Evolutionary conservation across 92 coral and sea anemone species (phyloP), one percentile per base, ranked within the genome.

Genomic region (Bergia sp.): DNA sequence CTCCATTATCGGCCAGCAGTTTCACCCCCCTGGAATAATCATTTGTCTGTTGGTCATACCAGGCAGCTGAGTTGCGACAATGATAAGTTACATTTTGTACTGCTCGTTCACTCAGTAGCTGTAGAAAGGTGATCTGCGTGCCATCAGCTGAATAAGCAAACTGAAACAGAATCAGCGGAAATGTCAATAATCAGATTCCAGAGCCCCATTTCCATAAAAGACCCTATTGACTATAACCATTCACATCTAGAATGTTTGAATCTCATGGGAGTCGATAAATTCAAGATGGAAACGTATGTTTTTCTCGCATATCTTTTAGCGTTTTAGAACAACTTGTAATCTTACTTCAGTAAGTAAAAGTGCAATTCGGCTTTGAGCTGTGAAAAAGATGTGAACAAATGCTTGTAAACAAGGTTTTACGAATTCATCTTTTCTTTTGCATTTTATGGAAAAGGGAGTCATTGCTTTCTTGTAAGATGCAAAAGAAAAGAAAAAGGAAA

Each of bases 21-120:
- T 95, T 95, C 53, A 97, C 91, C 37, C 98, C 93, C 67, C 92
- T 90, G 16, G 89, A 72, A 64, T 91, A 91, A 80, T 88, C 90
- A 67, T 90, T 88, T 44, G 93, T 82, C 67, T 90, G 91, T 53
- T 87, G 93, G 88, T 94, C 91, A 89, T 83, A 94, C 99, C 99
- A 97, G 72, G 97, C 98, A 65, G 90, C 95, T 37, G 99, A 95
- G 88, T 97, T 93, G 50, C 96, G 96, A 89, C 99, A 97, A 67
- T 97, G 98, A 79, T 95, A 97, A n/a, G 98, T 97, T 21, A 95
- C 86, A 77, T 90, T 95, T 80, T 97, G 99, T 87, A 92, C 85
- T 77, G 96, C 98, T 87, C 86, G 94, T 87, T 93, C 94, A 82
- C 98, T 95, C 78, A 94, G 91, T 72, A 97, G 91, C 66, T 95